These are phyloP conservation scores for Pseudopleuronectes americanus DNA, from an alignment of 2,797 vertebrate species.

Conservation along the genomic window DNA sequence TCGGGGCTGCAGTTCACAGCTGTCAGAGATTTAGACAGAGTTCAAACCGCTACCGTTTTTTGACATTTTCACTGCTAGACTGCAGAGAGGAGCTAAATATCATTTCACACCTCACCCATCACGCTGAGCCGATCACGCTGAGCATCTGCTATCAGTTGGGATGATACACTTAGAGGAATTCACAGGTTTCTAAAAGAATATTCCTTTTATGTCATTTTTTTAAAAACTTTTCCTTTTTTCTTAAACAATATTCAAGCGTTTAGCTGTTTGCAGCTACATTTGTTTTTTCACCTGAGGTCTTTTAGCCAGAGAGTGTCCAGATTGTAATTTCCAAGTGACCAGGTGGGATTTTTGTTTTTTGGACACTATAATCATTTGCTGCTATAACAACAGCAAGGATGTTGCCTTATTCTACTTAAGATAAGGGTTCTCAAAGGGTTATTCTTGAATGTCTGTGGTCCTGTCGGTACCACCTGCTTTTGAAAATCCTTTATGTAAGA, in stretches of 20 bases:
- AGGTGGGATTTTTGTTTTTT: slow-evolving; percentile 17
- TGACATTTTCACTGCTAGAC: slow-evolving; percentile 49
- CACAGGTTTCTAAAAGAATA: slow-evolving; percentile 26
- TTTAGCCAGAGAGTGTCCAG: background rate
- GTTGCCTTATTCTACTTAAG: background rate
- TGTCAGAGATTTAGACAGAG: slow-evolving; percentile 58
- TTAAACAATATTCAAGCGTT: slow-evolving; percentile 2
- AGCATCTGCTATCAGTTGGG: slow-evolving; percentile 50
- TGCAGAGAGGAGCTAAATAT: slow-evolving; percentile 53
- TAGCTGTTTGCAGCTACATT: background rate
- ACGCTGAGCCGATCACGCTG: slow-evolving; percentile 45
- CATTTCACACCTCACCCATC: slow-evolving; percentile 63
- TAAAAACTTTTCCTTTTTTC: background rate
- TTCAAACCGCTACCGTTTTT: slow-evolving; percentile 57
- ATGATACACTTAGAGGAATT: slow-evolving; percentile 43
- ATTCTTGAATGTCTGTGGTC: too few relatives aligned
- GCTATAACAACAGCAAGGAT: slow-evolving; percentile 14
- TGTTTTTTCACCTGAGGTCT: background rate
- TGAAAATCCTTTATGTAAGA: too few relatives aligned
- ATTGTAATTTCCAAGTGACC: slow-evolving; percentile 21
- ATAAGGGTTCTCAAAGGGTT: background rate
- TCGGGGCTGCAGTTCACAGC: slow-evolving; percentile 46
- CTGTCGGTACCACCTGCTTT: too few relatives aligned
- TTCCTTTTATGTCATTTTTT: slow-evolving; percentile 11
- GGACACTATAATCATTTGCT: slow-evolving; percentile 16